Base-by-base conservation (phyloP, 1,140 invertebrate genomes). In the Drosophila simulans region DNA sequence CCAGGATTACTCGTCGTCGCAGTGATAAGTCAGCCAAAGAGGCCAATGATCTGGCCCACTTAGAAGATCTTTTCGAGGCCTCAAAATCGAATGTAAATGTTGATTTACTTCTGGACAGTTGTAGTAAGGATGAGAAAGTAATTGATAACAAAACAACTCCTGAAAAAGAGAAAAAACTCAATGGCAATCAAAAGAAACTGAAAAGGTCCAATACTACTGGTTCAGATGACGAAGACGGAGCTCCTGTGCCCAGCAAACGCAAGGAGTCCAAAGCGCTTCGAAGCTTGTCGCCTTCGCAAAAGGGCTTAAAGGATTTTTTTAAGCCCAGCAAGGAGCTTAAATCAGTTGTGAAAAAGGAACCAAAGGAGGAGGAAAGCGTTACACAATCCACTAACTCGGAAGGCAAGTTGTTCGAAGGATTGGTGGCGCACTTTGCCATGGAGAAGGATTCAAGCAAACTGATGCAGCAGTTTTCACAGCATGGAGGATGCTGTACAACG, bases 21-120 rank as follows among this genome's bases (percentile, higher is more conserved):
- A 92, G 95, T 73, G 98, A 98, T 89, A 98, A 98, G 93, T 93
- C 94, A 53, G 98, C 97, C 95, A 92, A 97, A 80, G 95, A 95
- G 0, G 97, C 97, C 0, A 98, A 97, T 0, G 95, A 94, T 90
- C 92, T 98, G 34, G 93, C 95, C 40, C 95, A 97, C 90, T 92
- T 98, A 1, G 93, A 94, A 66, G 79, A 92, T 46, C 91, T 96
- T 5, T 96, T 94, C 79, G 93, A 94, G 48, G 95, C 94, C n/a
- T 96, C 95, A 0, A 95, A 95, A 80, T 94, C 95, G 71, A 94
- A 94, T 63, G 94, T 94, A 0, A 95, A 96, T 86, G 94, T 95
- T 10, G 94, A 93, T 25, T 90, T 95, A n/a, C 88, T 96, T 12
- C 43, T 92, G 8, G 80, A 72, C 8, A 65, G 77, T 15, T 89